Base-by-base conservation (phyloP, 2,113 vertebrate species). In the Camelus bactrianus region DNA sequence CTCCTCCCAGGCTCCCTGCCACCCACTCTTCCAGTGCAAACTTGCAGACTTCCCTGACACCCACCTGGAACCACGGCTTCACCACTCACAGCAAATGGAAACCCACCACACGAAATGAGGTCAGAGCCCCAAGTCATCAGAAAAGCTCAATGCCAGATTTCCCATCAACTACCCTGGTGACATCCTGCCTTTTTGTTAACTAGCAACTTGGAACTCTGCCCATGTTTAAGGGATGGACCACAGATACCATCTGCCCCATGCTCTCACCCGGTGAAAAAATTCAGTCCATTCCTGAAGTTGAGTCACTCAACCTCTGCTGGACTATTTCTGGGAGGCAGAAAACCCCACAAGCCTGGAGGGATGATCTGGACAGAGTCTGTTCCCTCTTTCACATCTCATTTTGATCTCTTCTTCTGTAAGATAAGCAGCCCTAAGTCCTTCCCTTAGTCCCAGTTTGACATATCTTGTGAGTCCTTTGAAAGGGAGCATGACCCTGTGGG, bases 251-350 rank as follows among this genome's bases (percentile, higher is more conserved):
- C 64, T 13, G 46, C 42, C 46, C 38, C 46, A 54, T 0, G 1
- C 17, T 38, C 67, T 92, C 52, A 84, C 17, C 58, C 48, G 81
- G 17, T 3, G 16, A 75, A 96, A 83, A n/a, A 75, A 90, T 60
- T 89, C 30, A 88, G 48, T 32, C 32, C 35, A 73, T 95, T 94
- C 94, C 84, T 86, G 10, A 96, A 73, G n/a, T 50, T 76, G 46
- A 84, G 52, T 86, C 15, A 58, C 22, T 83, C 82, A 83, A 3
- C 42, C 10, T 67, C 42, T 67, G 60, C 65, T 72, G 30, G 52
- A n/a, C 50, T 95, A 42, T 80, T 96, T 91, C 56, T 46, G 87
- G 84, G 79, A 83, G 80, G 58, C 35, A 81, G 89, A 24, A 86
- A 86, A 90, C 12, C n/a, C 54, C 77, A n/a, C 73, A 73, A 28